These are phyloP conservation scores for Drosophila nigritarsus DNA, from an alignment of 2,888 invertebrate species.

Conservation along the genomic window DNA sequence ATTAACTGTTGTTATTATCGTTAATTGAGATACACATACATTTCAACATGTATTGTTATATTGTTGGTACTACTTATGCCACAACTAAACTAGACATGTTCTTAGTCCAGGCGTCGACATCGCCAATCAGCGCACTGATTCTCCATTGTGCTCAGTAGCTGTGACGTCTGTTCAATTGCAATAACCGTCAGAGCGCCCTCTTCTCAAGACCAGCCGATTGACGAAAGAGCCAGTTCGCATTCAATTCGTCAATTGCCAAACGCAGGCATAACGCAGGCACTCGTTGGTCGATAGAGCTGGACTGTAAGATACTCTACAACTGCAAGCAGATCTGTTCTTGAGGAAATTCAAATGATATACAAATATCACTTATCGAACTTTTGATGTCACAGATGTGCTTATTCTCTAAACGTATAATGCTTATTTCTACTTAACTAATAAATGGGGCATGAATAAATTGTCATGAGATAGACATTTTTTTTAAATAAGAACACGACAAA, in stretches of 20 bases:
- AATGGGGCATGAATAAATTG: no score
- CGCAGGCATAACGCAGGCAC: conserved; percentile 10
- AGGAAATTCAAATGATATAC: background rate
- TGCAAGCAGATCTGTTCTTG: background rate
- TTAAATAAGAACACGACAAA: background rate
- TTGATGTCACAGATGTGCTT: background rate
- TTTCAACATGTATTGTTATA: conserved; percentile 33
- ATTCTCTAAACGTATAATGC: background rate
- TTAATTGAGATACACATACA: conserved; percentile 64
- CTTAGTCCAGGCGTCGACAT: conserved; percentile 42
- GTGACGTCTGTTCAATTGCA: conserved; percentile 53
- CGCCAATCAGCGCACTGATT: conserved; percentile 51
- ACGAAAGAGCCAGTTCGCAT: conserved; percentile 40
- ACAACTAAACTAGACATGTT: conserved; percentile 43
- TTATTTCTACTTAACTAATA: no score
- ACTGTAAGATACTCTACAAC: background rate
- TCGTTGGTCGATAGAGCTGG: background rate
- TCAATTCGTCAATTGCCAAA: conserved; percentile 64
- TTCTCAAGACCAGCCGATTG: conserved; percentile 57
- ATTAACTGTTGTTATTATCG: conserved; percentile 70
- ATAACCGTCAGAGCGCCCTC: conserved; percentile 9
- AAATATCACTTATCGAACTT: background rate
- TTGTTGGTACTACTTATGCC: conserved; percentile 37
- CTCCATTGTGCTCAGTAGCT: conserved; percentile 33
- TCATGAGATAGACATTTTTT: background rate